Conservation (phyloP, 1,140 invertebrate species). For the Dinoponera quadriceps region DNA sequence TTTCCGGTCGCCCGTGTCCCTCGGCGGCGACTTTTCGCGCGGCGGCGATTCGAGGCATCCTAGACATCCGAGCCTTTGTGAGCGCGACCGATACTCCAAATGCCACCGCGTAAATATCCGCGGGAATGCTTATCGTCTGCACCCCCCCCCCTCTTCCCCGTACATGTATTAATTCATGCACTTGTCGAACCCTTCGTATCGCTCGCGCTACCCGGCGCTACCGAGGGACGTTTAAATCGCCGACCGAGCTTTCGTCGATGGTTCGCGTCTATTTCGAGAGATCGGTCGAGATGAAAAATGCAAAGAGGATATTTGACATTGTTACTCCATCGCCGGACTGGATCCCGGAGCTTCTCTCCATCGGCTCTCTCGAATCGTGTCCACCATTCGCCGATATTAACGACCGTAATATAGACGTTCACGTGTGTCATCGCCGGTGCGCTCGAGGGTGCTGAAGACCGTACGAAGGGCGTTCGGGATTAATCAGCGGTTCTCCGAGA, state of each 20-base stretch:
- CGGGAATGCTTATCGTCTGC: conserved; percentile 55
- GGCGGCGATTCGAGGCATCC: conserved; percentile 69
- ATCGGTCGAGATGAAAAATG: not conserved
- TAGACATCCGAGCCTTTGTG: conserved; percentile 75
- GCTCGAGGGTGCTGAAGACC: conserved; percentile 24
- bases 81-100: conserved; percentile 66
- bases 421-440: not conserved
- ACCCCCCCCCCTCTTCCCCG: conserved; percentile 29
- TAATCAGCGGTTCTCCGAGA: conserved; percentile 16
- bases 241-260: not conserved
- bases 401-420: not conserved
- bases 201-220: no score
- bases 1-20: conserved; percentile 48
- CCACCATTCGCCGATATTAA: conserved; percentile 12
- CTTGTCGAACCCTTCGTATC: conserved; percentile 48
- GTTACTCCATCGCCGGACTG: not conserved
- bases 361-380: not conserved
- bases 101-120: conserved; percentile 63
- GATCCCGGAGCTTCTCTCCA: not conserved
- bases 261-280: not conserved
- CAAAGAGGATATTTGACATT: not conserved
- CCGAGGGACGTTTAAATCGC: conserved; percentile 52
- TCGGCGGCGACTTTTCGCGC: conserved; percentile 49
- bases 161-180: conserved; percentile 56
- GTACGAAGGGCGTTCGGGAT: conserved; percentile 14